A percentile compares a stretch with the other conserved stretches of the same genome.
These are phyloP conservation scores for Entelurus aequoreus DNA, from an alignment of 2,113 vertebrate genomes.

Conservation along the genomic window DNA sequence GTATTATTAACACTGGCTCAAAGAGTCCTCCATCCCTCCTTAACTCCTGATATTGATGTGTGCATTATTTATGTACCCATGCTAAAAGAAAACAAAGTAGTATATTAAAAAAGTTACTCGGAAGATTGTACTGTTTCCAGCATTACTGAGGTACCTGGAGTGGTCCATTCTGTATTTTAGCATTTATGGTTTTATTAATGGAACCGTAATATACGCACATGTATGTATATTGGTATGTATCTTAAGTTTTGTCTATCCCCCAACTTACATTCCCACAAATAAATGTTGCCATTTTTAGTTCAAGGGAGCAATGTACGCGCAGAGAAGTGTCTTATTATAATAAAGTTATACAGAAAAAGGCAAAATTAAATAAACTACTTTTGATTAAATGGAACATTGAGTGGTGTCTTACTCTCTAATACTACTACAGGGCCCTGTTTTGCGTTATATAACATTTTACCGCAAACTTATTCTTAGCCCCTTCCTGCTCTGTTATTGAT, in stretches of 20 bases:
- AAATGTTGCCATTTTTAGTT: constrained; percentile 81
- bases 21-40: constrained; percentile 64
- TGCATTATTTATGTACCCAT: constrained; percentile 73
- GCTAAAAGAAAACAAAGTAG: constrained; percentile 64
- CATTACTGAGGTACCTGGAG: constrained; percentile 73
- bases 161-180: constrained; percentile 68
- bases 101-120: constrained; percentile 68
- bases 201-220: constrained; percentile 76
- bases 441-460: too few relatives aligned
- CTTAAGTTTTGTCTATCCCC: constrained; percentile 74
- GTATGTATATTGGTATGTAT: constrained; percentile 82
- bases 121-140: constrained; percentile 77
- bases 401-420: constrained; percentile 22
- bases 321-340: constrained; percentile 84
- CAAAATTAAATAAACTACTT: constrained; percentile 80
- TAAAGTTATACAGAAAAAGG: constrained; percentile 79
- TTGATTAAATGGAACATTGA: constrained; percentile 76
- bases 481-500: too few relatives aligned
- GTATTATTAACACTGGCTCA: constrained; percentile 57
- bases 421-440: too few relatives aligned
- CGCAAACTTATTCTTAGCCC: too few relatives aligned
- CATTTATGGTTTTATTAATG: constrained; percentile 77
- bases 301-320: constrained; percentile 84
- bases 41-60: constrained; percentile 63
- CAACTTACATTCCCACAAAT: constrained; percentile 80